Evolutionary conservation across 1,140 invertebrate genomes (phyloP), one percentile per base, ranked within the genome.

Genomic region (Drosophila sp.): DNA sequence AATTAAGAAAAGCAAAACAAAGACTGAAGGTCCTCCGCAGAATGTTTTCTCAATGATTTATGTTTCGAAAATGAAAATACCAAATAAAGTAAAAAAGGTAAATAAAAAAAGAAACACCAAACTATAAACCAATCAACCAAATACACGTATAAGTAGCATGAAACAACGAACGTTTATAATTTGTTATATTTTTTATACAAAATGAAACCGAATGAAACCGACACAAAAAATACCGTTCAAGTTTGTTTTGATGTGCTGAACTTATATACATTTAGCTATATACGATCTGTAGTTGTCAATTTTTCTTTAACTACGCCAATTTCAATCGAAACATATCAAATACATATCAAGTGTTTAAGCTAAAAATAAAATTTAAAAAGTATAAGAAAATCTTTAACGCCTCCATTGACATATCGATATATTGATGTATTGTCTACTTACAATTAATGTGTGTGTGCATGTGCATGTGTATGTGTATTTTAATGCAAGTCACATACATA

Each of bases 1-100:
- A 36, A 41, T 21, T 29, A 29, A 16, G 11, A 69, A 76, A 80
- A 63, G 50, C 67, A 82, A 69, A 78, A 78, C 54, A 67, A 89
- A 89, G 83, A 89, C 83, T 89, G 83, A 89, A 89, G 83, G 83
- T 89, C 83, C 83, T 89, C 82, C 82, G 82, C 82, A 86, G 65
- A 78, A 87, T 80, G 64, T 78, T 81, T 87, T 72, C 58, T 64
- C 50, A 73, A 58, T 75, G 50, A 57, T 53, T 81, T 76, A 54
- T 43, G 48, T 83, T 83, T 51, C 43, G 45, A 72, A 72, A 78
- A 36, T 32, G 45, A 72, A 72, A 78, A 36, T 32, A 50, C 27
- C 21, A 58, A 27, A 58, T 40, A 25, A 34, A 40, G 14, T 29
- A 34, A 25, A 21, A 48, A 78, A 45, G 11, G 27, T 11, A 51